These are phyloP conservation scores for Amazona guildingii DNA, from an alignment of 2,113 vertebrate genomes.

Conservation along the genomic window DNA sequence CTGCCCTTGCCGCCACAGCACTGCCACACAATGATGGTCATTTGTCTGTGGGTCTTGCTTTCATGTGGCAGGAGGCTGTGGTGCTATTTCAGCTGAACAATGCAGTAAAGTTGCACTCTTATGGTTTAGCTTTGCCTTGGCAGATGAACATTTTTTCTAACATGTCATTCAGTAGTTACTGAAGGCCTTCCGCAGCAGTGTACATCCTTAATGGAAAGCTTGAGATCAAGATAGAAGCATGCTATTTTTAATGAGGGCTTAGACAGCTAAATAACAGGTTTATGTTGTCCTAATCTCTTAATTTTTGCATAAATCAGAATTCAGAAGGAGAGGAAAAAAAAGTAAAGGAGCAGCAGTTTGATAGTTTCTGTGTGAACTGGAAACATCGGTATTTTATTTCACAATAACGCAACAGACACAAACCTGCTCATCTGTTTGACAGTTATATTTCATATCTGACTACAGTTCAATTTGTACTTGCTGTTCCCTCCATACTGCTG, in stretches of 20 bases:
- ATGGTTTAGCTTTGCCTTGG: neutral
- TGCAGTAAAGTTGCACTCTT: neutral
- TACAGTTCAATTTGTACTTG: neutral
- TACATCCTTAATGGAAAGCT: neutral
- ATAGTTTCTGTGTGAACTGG: neutral
- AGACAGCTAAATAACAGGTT: neutral
- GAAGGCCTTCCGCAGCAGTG: neutral
- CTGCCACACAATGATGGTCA: rapidly evolving
- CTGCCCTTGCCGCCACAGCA: neutral
- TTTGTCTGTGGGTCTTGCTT: neutral
- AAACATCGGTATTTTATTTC: neutral
- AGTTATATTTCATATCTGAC: neutral
- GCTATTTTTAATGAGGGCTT: neutral
- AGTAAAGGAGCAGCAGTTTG: neutral
- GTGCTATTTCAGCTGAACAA: neutral
- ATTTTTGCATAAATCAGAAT: neutral
- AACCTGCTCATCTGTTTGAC: neutral
- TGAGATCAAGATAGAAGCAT: neutral
- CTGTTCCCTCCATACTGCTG: neutral
- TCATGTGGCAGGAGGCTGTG: neutral
- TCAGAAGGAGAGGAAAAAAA: neutral
- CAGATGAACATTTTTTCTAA: neutral
- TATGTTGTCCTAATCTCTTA: neutral
- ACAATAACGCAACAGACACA: neutral
- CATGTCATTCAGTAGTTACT: neutral